phyloP scores from a whole-genome alignment of 1,140 invertebrate genomes.

The Drosophila melanica region DNA sequence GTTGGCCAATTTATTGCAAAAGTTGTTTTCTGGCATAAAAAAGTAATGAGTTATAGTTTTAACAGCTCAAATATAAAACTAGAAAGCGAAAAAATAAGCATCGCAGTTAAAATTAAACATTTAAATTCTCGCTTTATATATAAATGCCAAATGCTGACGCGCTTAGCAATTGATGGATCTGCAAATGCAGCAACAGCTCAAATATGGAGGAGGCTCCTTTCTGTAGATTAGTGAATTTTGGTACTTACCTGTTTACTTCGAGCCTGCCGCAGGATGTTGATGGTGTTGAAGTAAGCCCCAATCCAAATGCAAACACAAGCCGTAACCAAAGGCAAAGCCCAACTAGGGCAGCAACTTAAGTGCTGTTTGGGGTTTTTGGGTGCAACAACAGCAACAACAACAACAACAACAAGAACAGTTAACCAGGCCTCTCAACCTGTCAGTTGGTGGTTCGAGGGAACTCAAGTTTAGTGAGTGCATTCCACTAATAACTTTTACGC shows the following conservation, averaged over 20 bases:
- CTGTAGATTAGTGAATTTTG: slow-evolving; percentile 28
- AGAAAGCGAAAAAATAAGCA: no score
- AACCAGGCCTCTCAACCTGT: neutral
- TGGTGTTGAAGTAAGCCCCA: slow-evolving; percentile 20
- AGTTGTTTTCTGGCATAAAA: neutral
- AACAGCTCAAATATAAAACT: no score
- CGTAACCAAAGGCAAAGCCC: slow-evolving; percentile 34
- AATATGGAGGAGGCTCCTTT: slow-evolving; percentile 54
- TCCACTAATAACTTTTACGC: slow-evolving; percentile 80
- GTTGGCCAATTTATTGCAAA: neutral
- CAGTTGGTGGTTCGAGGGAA: neutral
- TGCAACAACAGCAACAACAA: slow-evolving; percentile 17
- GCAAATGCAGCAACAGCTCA: slow-evolving; percentile 44
- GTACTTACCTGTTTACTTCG: slow-evolving; percentile 9
- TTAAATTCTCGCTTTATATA: no score
- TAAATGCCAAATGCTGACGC: neutral
- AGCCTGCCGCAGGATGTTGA: neutral
- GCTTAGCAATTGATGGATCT: slow-evolving; percentile 16
- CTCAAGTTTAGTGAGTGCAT: slow-evolving; percentile 58
- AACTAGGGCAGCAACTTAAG: slow-evolving; percentile 73
- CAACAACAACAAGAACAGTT: no score
- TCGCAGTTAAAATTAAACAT: no score
- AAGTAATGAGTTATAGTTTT: neutral
- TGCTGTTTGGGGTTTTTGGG: slow-evolving; percentile 75
- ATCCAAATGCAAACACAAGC: slow-evolving; percentile 39